Base-by-base conservation (phyloP, 2,113 vertebrate species). In the Brachyistius frenatus region DNA sequence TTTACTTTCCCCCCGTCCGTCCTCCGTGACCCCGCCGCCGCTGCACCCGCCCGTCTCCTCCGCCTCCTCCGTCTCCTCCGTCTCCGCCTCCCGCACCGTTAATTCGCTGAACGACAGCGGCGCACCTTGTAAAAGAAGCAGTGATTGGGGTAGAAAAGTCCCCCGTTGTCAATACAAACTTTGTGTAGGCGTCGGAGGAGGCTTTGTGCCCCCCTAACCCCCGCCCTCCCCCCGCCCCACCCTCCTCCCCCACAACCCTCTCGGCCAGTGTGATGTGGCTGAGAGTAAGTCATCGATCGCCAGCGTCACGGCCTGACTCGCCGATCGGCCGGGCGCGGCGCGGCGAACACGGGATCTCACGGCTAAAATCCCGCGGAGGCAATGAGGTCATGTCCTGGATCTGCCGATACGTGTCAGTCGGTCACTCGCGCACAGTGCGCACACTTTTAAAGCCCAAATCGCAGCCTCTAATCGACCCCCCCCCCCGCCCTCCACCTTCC, bases 71-170 rank as follows among this genome's bases (percentile, higher is more conserved):
- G 55, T 47, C 57, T 66, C 67, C 68, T 61, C 64, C 16, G 3
- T 7, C 63, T 30, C 74, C 63, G 23, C 23, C 23, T 23, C 23
- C 23, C 23, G 23, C 67, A 62, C 67, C 7, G 66, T 78, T 85
- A 72, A 81, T 58, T 91, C 70, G 74, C 41, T 81, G 84, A 85
- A 84, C 72, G 83, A 83, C 1, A 8, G 66, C 30, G 74, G 53
- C 69, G 60, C 75, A 77, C 78, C 81, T 77, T 50, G 52, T 89
- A 83, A 89, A 23, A 86, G 69, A 69, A 72, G 35, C 46, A 72
- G 83, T 83, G 85, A 92, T 91, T 89, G 89, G 81, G 78, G 54
- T 23, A 54, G 60, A 67, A 69, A 71, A 86, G 70, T 84, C 78
- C 84, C 54, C 46, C 3, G 3, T 52, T 75, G 66, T 62, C 84